Conservation (phyloP, 2,888 invertebrate genomes). For the Neelides folsomi region DNA sequence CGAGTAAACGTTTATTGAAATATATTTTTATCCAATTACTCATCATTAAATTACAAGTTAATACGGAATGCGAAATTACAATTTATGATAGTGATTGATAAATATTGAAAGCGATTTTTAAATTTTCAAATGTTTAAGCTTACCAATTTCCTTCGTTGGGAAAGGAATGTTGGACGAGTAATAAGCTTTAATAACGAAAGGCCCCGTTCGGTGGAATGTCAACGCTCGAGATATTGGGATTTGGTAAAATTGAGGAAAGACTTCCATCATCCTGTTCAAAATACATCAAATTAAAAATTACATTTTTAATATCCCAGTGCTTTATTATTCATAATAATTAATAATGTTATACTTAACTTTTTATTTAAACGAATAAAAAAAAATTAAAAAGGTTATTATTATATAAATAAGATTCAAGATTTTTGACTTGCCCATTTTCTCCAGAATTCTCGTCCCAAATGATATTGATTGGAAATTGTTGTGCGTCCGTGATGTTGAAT, state of each 20-base stretch:
- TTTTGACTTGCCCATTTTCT: constrained; percentile 48
- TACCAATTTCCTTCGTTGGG: constrained; percentile 65
- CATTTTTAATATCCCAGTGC: neutral
- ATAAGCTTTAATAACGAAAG: constrained; percentile 72
- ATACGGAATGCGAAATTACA: too few species aligned
- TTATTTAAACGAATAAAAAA: too few species aligned
- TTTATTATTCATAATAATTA: neutral
- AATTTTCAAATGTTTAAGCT: constrained; percentile 34
- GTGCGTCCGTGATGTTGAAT: constrained; percentile 83
- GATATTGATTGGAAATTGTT: constrained; percentile 74
- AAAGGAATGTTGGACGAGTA: constrained; percentile 63
- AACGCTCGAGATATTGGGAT: constrained; percentile 89
- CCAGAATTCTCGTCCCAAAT: constrained; percentile 58
- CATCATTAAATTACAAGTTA: too few species aligned
- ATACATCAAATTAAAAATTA: neutral
- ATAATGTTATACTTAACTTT: too few species aligned
- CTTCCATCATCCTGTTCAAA: constrained; percentile 63
- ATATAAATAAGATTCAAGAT: neutral
- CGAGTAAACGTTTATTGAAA: constrained; percentile 16
- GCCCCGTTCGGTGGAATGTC: constrained; percentile 77
- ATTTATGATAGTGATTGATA: too few species aligned
- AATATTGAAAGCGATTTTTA: too few species aligned
- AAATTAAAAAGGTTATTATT: neutral
- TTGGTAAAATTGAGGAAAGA: constrained; percentile 75
- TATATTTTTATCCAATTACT: too few species aligned